Conservation (phyloP, 2,888 invertebrate species). For the Tuberolachnus salignus region DNA sequence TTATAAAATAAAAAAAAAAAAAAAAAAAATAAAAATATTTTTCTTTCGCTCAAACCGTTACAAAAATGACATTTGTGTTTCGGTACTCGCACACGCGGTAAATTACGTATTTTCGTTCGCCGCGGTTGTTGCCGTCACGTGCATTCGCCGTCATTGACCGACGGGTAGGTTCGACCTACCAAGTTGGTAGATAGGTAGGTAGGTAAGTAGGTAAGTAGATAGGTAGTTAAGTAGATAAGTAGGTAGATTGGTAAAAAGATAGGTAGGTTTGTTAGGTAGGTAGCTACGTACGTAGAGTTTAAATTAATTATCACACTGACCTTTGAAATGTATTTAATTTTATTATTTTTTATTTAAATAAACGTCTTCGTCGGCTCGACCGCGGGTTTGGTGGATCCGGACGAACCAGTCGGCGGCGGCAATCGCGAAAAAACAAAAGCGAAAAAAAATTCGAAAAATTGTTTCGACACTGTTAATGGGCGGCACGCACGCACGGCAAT, state of each 20-base stretch:
- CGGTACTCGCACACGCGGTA: background rate
- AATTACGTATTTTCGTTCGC: background rate
- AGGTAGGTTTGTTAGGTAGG: no score
- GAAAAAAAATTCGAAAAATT: no score
- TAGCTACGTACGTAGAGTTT: background rate
- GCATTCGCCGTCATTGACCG: no score
- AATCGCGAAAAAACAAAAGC: background rate
- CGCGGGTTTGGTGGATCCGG: constrained; percentile 36
- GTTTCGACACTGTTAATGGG: background rate
- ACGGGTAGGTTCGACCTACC: no score
- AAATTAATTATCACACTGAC: constrained; percentile 27
- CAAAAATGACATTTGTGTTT: background rate
- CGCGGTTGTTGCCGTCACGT: background rate
- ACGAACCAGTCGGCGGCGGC: constrained; percentile 6
- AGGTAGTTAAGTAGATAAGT: no score
- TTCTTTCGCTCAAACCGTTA: background rate
- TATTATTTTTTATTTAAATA: no score
- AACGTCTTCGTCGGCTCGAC: constrained; percentile 14
- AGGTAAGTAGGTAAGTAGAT: no score
- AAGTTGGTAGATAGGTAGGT: no score
- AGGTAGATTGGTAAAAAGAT: no score
- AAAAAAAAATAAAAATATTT: no score
- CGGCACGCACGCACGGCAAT: constrained; percentile 22
- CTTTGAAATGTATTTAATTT: constrained; percentile 22
- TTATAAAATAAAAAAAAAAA: background rate